phyloP scores from a whole-genome alignment of 2,797 vertebrate species.

The Aythya fuligula region DNA sequence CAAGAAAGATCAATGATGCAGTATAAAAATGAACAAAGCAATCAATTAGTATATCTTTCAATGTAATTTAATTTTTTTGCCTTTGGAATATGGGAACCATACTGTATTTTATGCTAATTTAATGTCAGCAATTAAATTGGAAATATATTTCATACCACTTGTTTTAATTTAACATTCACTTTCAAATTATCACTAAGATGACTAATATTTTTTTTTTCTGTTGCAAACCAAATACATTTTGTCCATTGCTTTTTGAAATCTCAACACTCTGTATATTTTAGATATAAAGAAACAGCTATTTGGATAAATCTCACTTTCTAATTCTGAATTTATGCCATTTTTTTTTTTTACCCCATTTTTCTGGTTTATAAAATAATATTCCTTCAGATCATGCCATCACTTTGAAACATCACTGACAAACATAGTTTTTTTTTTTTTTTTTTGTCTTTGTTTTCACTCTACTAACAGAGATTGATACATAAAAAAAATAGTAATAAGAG shows the following conservation, averaged over 20 bases:
- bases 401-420: not conserved
- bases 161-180: not conserved
- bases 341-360: not conserved
- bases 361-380: not conserved
- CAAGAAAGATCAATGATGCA: slow-evolving; percentile 71
- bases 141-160: not conserved
- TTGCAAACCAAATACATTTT: not conserved
- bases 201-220: not conserved
- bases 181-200: not conserved
- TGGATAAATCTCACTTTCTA: not conserved
- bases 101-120: slow-evolving; percentile 28
- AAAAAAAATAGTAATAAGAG: not conserved
- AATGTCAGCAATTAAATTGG: slow-evolving; percentile 22
- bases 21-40: slow-evolving; percentile 73
- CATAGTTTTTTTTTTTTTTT: too few species aligned
- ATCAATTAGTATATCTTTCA: slow-evolving; percentile 71
- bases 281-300: not conserved
- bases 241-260: not conserved
- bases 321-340: not conserved
- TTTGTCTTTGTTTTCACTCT: not conserved
- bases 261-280: not conserved
- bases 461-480: not conserved
- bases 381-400: not conserved
- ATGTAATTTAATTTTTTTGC: slow-evolving; percentile 25
- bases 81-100: slow-evolving; percentile 30